Evolutionary conservation across 2,113 vertebrate genomes (phyloP), one percentile per base, ranked within the genome.

Genomic region (Rhombomys opimus): DNA sequence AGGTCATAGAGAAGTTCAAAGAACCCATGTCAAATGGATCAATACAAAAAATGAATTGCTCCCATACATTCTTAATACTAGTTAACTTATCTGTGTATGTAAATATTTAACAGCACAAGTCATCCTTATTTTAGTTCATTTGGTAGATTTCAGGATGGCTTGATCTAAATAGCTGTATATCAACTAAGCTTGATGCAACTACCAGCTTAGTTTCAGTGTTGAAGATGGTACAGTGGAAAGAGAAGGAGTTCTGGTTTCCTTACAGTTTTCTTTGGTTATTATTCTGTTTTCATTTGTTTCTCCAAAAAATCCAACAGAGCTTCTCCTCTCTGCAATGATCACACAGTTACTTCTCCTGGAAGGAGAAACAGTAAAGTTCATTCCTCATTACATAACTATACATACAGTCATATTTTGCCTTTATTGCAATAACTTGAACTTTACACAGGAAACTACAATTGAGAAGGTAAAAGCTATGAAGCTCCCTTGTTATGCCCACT

Each of bases 371-470:
- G 0, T 63, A 32, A 52, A 93, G 77, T n/a, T 87, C 54, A 65
- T 88, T 59, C 41, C 67, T 86, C 22, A 18, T 73, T 27, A 75
- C 1, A 84, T 32, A 67, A n/a, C 22, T 93, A 57, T 23, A 9
- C 1, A 81, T 59, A 32, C 13, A 76, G 13, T 73, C 23, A 72
- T 20, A 8, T 46, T 50, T 52, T 54, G 32, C 50, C 14, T 89
- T 95, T 77, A 80, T 81, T 22, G 17, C 81, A 30, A 78, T 13
- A 67, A 68, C 0, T 17, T 59, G 46, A 91, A 18, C 30, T 89
- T 46, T 95, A 77, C 35, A 68, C 12, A 84, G 77, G 50, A 93
- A 89, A 75, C 4, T 82, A 15, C 67, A 77, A 93, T 27, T 76
- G 32, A 94, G 35, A 87, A 65, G 89, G 22, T 76, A 9, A 72